phyloP scores from a whole-genome alignment of 2,797 vertebrate species.

The Hirundo rustica region DNA sequence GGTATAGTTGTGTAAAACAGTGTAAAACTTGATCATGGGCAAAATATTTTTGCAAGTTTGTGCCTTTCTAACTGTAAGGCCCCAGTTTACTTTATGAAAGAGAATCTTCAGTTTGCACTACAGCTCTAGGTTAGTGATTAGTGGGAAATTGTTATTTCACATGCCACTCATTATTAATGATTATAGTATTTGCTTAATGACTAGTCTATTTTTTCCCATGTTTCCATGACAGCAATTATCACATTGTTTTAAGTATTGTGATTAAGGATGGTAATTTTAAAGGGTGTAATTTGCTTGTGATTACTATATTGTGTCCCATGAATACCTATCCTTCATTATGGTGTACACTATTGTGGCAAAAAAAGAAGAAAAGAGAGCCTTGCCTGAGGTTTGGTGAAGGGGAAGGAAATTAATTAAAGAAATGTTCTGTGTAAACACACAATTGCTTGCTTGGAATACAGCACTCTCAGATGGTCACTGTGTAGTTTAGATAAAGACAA shows the following conservation, averaged over 20 bases:
- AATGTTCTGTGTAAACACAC: constrained; percentile 18
- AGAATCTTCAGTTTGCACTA: not conserved
- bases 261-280: constrained; percentile 14
- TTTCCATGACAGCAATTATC: constrained; percentile 27
- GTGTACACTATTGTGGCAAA: not conserved
- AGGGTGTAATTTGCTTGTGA: constrained; percentile 50
- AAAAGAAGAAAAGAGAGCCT: not conserved
- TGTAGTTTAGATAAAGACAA: not conserved
- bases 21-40: not conserved
- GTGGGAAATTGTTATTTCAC: constrained; percentile 17
- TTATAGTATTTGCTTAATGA: constrained; percentile 33
- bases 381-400: not conserved
- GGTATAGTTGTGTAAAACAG: not conserved
- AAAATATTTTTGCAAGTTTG: constrained; percentile 8
- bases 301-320: constrained; percentile 44
- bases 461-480: not conserved
- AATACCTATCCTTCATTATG: constrained; percentile 13
- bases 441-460: not conserved
- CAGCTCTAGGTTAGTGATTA: not conserved
- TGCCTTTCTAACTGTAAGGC: not conserved
- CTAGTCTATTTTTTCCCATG: not conserved
- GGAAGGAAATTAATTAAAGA: constrained; percentile 31
- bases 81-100: not conserved
- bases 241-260: constrained; percentile 29
- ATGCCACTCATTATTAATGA: constrained; percentile 37